A percentile compares a stretch with the other conserved stretches of the same genome.
These are phyloP conservation scores for Creontiades dilutus DNA, from an alignment of 2,888 invertebrate species.

Conservation along the genomic window DNA sequence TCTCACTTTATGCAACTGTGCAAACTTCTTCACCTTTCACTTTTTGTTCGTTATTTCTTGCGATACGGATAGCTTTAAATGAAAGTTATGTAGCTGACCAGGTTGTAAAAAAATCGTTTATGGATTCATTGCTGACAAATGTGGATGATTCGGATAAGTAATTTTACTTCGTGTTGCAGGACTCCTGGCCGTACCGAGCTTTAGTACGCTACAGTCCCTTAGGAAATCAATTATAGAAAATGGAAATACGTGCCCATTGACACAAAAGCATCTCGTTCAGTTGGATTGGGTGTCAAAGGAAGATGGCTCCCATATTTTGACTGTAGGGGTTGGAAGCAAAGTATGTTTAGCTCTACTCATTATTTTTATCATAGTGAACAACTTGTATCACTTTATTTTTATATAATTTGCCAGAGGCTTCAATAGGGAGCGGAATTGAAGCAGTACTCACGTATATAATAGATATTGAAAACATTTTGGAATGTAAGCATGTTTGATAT, in stretches of 20 bases:
- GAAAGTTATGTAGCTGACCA: background rate
- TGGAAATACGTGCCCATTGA: slow-evolving; percentile 93
- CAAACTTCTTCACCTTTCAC: slow-evolving; percentile 47
- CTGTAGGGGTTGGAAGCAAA: slow-evolving; percentile 96
- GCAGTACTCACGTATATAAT: too few species aligned
- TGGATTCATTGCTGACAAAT: background rate
- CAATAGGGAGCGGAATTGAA: too few species aligned
- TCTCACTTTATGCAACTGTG: slow-evolving; percentile 22
- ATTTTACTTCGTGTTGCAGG: slow-evolving; percentile 78
- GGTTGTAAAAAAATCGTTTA: background rate
- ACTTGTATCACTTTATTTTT: too few species aligned
- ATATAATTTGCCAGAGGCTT: too few species aligned
- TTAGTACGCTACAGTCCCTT: slow-evolving; percentile 92
- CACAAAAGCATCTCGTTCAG: slow-evolving; percentile 95
- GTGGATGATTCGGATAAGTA: background rate
- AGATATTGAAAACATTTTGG: too few species aligned
- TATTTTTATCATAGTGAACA: too few species aligned
- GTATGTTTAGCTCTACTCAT: slow-evolving; percentile 75
- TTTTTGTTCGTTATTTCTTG: slow-evolving; percentile 35
- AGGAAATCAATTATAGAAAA: slow-evolving; percentile 93
- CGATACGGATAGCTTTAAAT: background rate
- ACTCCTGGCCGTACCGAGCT: slow-evolving; percentile 92
- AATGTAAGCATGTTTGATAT: too few species aligned
- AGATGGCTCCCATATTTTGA: slow-evolving; percentile 98
- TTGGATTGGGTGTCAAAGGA: slow-evolving; percentile 99